Conservation (phyloP, 2,797 vertebrate genomes). For the Melanotaenia parkinsoni region DNA sequence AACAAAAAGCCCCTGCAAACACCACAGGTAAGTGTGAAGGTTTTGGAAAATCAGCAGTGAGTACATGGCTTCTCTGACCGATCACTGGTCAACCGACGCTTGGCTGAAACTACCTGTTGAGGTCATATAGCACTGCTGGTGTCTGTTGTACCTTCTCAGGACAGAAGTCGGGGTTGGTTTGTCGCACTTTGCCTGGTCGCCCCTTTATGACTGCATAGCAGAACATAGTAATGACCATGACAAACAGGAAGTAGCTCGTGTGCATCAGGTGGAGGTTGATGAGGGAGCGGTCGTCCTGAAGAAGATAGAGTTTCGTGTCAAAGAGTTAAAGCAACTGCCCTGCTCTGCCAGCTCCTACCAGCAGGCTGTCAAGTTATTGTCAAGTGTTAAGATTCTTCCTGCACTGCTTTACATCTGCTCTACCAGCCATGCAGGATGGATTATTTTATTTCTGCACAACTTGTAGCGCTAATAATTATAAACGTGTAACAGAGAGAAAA, state of each 20-base stretch:
- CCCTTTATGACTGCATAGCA: slow-evolving; percentile 99
- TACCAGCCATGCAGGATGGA: neutral
- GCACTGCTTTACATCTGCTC: neutral
- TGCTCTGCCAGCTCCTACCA: neutral
- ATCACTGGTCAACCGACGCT: slow-evolving; percentile 39
- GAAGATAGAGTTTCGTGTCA: slow-evolving; percentile 7
- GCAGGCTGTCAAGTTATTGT: neutral
- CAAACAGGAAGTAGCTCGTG: slow-evolving; percentile 99
- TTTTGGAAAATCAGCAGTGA: slow-evolving; percentile 17
- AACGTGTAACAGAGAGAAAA: neutral
- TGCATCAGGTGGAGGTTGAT: slow-evolving; percentile 99
- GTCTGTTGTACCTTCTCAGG: slow-evolving; percentile 90
- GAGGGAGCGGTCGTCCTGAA: slow-evolving; percentile 96
- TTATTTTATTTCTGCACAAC: too few species aligned
- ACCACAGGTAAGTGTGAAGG: too few species aligned
- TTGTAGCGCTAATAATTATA: too few species aligned
- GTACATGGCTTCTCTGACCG: slow-evolving; percentile 39
- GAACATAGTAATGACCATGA: slow-evolving; percentile 99
- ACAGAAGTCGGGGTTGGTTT: slow-evolving; percentile 91
- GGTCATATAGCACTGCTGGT: slow-evolving; percentile 61
- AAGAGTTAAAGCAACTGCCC: neutral
- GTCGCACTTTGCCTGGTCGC: slow-evolving; percentile 94
- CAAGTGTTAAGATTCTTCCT: neutral
- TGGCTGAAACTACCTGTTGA: slow-evolving; percentile 63
- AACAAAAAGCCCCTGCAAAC: neutral